A percentile compares a stretch with the other conserved stretches of the same genome.
Conservation (phyloP, 2,888 invertebrate species). For the Anaspis maculata region DNA sequence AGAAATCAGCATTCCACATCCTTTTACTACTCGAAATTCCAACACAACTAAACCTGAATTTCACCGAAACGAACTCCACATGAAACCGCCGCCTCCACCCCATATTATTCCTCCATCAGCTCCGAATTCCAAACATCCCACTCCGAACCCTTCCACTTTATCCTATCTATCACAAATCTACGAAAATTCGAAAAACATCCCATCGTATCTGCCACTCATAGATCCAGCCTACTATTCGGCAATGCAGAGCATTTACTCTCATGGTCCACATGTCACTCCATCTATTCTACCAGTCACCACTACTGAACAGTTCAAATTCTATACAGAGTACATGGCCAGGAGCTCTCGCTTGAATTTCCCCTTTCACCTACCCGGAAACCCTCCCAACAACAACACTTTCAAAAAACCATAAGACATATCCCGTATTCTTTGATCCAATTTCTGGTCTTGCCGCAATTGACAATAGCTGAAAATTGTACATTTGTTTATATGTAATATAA, state of each 20-base stretch:
- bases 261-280: constrained; percentile 28
- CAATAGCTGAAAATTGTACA: constrained; percentile 6
- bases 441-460: neutral
- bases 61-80: constrained; percentile 3
- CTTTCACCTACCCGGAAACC: constrained; percentile 29
- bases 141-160: constrained; percentile 13
- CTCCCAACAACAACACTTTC: constrained; percentile 20
- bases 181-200: constrained; percentile 30
- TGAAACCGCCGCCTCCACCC: neutral
- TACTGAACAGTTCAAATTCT: constrained; percentile 46
- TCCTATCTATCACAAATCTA: constrained; percentile 24
- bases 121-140: constrained; percentile 10
- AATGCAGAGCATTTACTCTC: constrained; percentile 42
- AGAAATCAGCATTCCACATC: too few species aligned
- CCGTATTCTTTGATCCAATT: constrained; percentile 7
- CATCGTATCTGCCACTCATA: constrained; percentile 36
- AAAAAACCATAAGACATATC: constrained; percentile 25
- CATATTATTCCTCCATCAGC: constrained; percentile 2
- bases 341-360: constrained; percentile 30
- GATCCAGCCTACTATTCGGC: constrained; percentile 39
- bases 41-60: too few species aligned
- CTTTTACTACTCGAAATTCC: too few species aligned
- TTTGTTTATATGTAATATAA: constrained; percentile 8
- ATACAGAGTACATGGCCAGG: constrained; percentile 46
- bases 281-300: constrained; percentile 43